Conservation (phyloP, 2,888 invertebrate genomes). For the Malacosoma neustria region DNA sequence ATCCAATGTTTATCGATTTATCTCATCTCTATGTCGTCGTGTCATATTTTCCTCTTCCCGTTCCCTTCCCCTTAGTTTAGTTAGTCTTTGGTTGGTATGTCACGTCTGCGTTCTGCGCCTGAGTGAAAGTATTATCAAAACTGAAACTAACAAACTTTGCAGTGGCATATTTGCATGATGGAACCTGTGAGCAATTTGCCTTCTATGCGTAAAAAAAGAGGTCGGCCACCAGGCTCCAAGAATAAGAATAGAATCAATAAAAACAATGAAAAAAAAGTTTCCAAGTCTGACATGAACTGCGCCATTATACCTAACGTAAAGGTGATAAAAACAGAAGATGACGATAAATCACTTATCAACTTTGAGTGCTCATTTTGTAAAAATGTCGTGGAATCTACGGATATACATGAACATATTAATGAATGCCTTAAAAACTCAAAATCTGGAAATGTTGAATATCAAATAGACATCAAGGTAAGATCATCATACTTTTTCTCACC, state of each 20-base stretch:
- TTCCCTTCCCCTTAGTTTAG: no score
- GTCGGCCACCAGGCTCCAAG: slow-evolving; percentile 32
- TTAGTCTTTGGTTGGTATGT: no score
- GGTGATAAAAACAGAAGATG: background rate
- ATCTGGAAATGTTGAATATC: background rate
- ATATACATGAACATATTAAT: background rate
- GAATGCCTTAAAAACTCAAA: background rate
- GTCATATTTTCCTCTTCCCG: no score
- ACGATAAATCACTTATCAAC: background rate
- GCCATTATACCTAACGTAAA: no score
- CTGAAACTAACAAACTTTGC: slow-evolving; percentile 27
- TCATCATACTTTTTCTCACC: no score
- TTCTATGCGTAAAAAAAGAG: slow-evolving; percentile 39
- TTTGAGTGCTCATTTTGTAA: background rate
- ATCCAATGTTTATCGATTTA: no score
- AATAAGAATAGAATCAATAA: slow-evolving; percentile 20
- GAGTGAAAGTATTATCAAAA: slow-evolving; percentile 67
- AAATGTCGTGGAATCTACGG: background rate
- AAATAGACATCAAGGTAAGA: background rate
- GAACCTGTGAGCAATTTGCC: slow-evolving; percentile 30
- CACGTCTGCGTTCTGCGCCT: slow-evolving; percentile 37
- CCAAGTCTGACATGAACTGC: no score
- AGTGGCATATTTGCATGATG: slow-evolving; percentile 1
- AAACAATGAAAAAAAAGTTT: no score
- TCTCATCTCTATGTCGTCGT: no score